These are phyloP conservation scores for Atherinosoma microstoma DNA, from an alignment of 2,797 vertebrate genomes.

Conservation along the genomic window DNA sequence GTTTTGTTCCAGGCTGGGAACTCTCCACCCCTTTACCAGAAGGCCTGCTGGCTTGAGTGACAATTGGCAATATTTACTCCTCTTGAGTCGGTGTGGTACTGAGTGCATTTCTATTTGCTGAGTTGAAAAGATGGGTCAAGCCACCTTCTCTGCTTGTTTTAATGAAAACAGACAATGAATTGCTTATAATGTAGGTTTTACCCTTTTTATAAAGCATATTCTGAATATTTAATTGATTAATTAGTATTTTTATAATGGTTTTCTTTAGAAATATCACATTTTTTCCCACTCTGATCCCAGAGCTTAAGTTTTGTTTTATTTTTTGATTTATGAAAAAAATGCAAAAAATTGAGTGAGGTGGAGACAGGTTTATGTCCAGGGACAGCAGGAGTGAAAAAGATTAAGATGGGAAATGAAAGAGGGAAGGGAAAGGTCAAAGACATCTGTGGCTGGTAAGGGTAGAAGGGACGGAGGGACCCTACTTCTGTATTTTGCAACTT, in stretches of 20 bases:
- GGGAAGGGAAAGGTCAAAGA: too few species aligned
- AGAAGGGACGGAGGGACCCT: neutral
- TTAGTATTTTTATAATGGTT: neutral
- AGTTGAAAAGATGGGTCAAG: constrained; percentile 6
- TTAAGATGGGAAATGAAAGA: too few species aligned
- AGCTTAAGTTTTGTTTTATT: too few species aligned
- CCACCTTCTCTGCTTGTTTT: neutral
- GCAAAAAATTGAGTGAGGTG: too few species aligned
- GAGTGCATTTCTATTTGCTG: constrained; percentile 24
- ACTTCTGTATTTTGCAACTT: neutral
- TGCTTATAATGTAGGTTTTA: neutral
- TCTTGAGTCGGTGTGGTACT: neutral
- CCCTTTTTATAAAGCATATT: neutral
- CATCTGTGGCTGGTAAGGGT: too few species aligned
- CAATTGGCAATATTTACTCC: constrained; percentile 50
- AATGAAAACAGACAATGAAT: neutral
- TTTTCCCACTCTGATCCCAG: too few species aligned
- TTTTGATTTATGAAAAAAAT: too few species aligned
- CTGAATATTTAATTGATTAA: neutral
- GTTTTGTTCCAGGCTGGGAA: constrained; percentile 45
- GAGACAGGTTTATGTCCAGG: too few species aligned
- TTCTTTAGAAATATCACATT: neutral
- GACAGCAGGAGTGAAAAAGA: too few species aligned
- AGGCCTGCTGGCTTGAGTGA: constrained; percentile 44
- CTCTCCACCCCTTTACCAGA: constrained; percentile 38